These are phyloP conservation scores for Cervus canadensis DNA, from an alignment of 2,113 vertebrate genomes.

Conservation along the genomic window DNA sequence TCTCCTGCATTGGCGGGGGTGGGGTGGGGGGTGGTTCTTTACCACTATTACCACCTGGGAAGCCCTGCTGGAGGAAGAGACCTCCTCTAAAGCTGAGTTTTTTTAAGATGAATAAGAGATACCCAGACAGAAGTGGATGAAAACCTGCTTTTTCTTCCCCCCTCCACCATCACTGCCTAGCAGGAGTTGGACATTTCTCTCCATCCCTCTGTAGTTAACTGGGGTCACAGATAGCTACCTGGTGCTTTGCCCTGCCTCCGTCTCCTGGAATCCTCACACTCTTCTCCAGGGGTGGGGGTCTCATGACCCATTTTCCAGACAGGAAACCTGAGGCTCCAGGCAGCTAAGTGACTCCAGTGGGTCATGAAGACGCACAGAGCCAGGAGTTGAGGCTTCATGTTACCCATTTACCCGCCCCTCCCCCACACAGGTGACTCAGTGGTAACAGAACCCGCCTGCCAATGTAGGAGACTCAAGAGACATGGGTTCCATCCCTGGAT, in stretches of 20 bases:
- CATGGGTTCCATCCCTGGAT: not conserved
- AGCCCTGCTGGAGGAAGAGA: not conserved
- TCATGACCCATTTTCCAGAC: not conserved
- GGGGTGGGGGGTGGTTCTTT: not conserved
- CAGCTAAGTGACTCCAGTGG: not conserved
- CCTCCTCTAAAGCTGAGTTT: not conserved
- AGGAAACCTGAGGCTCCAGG: not conserved
- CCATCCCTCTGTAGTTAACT: not conserved
- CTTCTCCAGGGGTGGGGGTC: not conserved
- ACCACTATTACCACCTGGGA: not conserved
- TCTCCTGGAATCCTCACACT: not conserved
- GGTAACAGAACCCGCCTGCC: not conserved
- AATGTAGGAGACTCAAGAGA: not conserved
- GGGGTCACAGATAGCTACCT: not conserved
- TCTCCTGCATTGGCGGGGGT: not conserved
- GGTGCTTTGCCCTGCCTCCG: fast-evolving
- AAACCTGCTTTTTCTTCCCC: not conserved
- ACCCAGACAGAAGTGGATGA: not conserved
- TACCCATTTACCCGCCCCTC: not conserved
- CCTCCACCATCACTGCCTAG: not conserved
- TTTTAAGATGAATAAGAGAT: not conserved
- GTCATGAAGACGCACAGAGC: not conserved
- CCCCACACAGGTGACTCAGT: not conserved
- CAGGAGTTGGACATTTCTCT: not conserved
- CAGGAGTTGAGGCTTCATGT: not conserved